These are phyloP conservation scores for Candidula unifasciata DNA, from an alignment of 2,888 invertebrate species.

Conservation along the genomic window DNA sequence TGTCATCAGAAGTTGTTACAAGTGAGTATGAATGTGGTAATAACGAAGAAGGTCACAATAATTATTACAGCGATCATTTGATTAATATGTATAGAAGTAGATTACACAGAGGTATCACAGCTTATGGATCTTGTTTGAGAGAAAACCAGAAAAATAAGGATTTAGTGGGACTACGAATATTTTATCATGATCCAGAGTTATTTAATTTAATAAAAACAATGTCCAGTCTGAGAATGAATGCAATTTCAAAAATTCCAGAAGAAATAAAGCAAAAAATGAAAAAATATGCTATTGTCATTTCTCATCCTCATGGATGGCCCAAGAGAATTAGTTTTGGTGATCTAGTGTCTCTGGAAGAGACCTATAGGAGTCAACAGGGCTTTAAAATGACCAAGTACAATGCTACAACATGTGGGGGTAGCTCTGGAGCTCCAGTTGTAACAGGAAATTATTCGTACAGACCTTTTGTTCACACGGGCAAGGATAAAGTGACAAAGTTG, in stretches of 20 bases:
- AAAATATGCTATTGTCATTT: constrained; percentile 42
- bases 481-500: background rate
- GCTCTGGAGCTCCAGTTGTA: constrained; percentile 45
- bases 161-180: constrained; percentile 37
- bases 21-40: background rate
- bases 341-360: constrained; percentile 1
- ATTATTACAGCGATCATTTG: background rate
- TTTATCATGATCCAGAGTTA: constrained; percentile 34
- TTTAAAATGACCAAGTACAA: constrained; percentile 18
- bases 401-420: constrained; percentile 27
- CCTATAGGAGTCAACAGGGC: background rate
- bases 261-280: constrained; percentile 11
- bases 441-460: constrained; percentile 24
- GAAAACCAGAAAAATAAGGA: constrained; percentile 32
- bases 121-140: constrained; percentile 5
- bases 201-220: background rate
- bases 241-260: constrained; percentile 17
- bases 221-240: background rate
- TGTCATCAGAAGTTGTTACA: background rate
- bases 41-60: background rate
- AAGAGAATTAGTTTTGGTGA: constrained; percentile 40
- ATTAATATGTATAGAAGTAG: background rate
- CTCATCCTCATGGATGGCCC: constrained; percentile 39
- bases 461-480: constrained; percentile 32
- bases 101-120: background rate